A percentile compares a stretch with the other conserved stretches of the same genome.
These are phyloP conservation scores for Drosophila equinoxialis DNA, from an alignment of 1,140 invertebrate species.

Conservation along the genomic window DNA sequence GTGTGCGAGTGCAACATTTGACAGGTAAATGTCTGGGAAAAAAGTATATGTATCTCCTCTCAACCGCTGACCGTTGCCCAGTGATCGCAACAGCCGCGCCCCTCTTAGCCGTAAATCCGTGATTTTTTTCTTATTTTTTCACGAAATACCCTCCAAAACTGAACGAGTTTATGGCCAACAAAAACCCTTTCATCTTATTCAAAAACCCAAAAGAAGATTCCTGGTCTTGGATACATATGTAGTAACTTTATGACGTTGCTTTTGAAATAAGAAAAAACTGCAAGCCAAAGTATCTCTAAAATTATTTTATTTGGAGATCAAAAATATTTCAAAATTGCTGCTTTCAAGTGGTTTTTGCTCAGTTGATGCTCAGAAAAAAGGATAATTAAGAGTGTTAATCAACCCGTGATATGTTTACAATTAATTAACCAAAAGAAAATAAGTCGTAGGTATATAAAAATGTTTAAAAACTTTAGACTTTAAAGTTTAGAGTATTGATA, in stretches of 20 bases:
- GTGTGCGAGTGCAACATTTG: constrained; percentile 79
- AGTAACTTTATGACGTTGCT: too few relatives aligned
- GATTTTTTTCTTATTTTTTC: neutral
- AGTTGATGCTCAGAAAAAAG: too few relatives aligned
- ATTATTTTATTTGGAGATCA: too few relatives aligned
- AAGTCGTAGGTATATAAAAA: neutral
- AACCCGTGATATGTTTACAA: neutral
- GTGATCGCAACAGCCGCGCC: constrained; percentile 53
- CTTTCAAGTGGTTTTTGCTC: too few relatives aligned
- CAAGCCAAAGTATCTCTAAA: too few relatives aligned
- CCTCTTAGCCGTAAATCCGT: constrained; percentile 16
- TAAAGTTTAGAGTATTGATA: neutral
- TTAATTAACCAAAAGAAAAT: too few relatives aligned
- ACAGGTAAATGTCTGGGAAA: constrained; percentile 80
- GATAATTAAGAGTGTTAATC: too few relatives aligned
- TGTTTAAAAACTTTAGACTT: too few relatives aligned
- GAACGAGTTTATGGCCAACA: constrained; percentile 1
- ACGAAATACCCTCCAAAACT: constrained; percentile 2
- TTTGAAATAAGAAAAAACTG: too few relatives aligned
- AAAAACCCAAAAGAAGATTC: too few relatives aligned
- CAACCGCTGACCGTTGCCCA: constrained; percentile 38
- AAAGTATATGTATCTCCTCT: constrained; percentile 24
- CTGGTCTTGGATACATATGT: too few relatives aligned
- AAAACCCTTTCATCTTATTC: neutral
- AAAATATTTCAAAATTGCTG: too few relatives aligned